Conservation (phyloP, 2,113 vertebrate species). For the Lamprologus lemairii region DNA sequence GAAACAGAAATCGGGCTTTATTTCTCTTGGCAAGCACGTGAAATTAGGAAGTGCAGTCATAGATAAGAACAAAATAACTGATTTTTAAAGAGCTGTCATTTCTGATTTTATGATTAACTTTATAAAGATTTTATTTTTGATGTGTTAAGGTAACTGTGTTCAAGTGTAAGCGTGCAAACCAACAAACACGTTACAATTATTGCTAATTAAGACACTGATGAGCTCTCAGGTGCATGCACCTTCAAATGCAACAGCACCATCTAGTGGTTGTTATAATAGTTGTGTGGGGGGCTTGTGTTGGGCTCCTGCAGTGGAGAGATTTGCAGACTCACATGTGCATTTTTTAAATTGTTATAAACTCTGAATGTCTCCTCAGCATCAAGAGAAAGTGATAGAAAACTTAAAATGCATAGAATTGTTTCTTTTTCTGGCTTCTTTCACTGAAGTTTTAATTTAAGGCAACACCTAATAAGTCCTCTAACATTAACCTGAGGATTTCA, state of each 20-base stretch:
- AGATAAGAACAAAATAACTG: background rate
- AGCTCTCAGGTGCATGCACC: rapidly evolving
- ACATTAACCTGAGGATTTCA: background rate
- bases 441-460: background rate
- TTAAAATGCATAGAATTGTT: rapidly evolving
- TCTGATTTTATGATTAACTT: background rate
- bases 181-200: background rate
- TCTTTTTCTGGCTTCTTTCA: background rate
- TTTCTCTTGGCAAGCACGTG: background rate
- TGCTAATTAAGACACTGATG: background rate
- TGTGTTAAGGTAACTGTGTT: rapidly evolving
- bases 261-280: slow-evolving; percentile 12
- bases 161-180: rapidly evolving
- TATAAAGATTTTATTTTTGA: background rate
- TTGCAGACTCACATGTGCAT: background rate
- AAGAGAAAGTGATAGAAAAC: background rate
- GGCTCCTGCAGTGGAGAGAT: background rate
- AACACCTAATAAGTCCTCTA: background rate
- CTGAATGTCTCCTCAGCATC: background rate
- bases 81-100: background rate
- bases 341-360: background rate
- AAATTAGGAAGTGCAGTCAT: background rate
- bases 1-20: background rate
- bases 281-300: rapidly evolving
- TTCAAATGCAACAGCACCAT: slow-evolving; percentile 44